These are phyloP conservation scores for Eristalinus sepulchralis DNA, from an alignment of 2,888 invertebrate species.

Conservation along the genomic window DNA sequence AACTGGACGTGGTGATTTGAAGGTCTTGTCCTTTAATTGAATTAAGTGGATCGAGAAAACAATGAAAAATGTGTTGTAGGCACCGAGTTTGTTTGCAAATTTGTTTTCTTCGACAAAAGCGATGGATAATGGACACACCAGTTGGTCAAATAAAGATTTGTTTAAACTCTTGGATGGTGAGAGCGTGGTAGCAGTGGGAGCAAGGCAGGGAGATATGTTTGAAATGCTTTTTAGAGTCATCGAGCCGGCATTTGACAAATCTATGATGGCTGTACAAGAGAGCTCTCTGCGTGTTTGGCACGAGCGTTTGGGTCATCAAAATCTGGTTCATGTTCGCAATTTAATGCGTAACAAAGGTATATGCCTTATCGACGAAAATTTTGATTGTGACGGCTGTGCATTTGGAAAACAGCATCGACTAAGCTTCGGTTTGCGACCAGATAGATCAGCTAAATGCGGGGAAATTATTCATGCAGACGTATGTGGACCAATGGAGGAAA, in stretches of 20 bases:
- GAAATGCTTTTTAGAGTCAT: constrained; percentile 33
- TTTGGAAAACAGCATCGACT: constrained; percentile 23
- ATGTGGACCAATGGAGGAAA: no score
- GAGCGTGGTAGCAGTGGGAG: no score
- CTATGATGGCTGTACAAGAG: constrained; percentile 18
- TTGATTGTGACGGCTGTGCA: constrained; percentile 26
- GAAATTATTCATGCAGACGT: constrained; percentile 27
- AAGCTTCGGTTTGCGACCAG: constrained; percentile 4
- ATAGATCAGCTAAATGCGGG: constrained; percentile 6
- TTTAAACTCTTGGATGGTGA: no score
- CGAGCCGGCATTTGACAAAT: constrained; percentile 26
- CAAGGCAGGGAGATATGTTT: no score
- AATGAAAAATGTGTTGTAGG: constrained; percentile 13
- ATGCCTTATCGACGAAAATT: constrained; percentile 23
- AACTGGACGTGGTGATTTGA: constrained; percentile 32
- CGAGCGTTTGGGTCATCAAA: constrained; percentile 17
- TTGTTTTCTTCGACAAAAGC: constrained; percentile 48
- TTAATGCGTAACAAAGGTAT: constrained; percentile 9
- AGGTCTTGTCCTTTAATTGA: constrained; percentile 6
- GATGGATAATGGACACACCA: constrained; percentile 36
- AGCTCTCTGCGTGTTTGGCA: constrained; percentile 8
- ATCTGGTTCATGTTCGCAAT: constrained; percentile 14
- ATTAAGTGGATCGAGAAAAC: constrained; percentile 6
- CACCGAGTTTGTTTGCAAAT: constrained; percentile 29
- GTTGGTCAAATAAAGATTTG: constrained; percentile 38